These are phyloP conservation scores for Pteropus rufus DNA, from an alignment of 2,797 vertebrate genomes.

Conservation along the genomic window DNA sequence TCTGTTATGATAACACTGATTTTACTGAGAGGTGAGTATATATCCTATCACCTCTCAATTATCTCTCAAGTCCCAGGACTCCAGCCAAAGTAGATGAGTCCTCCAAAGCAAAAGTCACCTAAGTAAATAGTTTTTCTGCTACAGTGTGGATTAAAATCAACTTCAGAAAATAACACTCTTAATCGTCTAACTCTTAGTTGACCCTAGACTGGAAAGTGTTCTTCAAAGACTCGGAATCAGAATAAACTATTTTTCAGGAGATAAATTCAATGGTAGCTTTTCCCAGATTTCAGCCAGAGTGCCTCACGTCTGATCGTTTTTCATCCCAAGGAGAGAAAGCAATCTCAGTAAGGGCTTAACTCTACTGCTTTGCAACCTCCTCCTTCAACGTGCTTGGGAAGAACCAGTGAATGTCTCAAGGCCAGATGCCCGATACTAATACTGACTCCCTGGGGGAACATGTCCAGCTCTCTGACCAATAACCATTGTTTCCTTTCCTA, in stretches of 20 bases:
- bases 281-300: neutral
- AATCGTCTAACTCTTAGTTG: neutral
- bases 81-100: neutral
- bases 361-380: neutral
- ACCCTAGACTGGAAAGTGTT: neutral
- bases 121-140: constrained; percentile 1
- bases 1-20: neutral
- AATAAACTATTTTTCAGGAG: constrained; percentile 2
- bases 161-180: neutral
- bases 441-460: neutral
- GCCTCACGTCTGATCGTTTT: constrained; percentile 22
- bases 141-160: constrained; percentile 26
- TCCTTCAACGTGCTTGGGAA: neutral
- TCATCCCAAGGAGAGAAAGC: constrained; percentile 45
- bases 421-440: neutral
- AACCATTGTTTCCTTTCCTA: neutral
- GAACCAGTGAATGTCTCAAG: no score
- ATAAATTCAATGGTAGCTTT: constrained; percentile 26
- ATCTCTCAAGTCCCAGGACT: neutral
- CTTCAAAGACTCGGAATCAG: constrained; percentile 2
- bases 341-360: constrained; percentile 44
- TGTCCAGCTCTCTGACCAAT: neutral
- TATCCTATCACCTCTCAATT: neutral
- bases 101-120: neutral
- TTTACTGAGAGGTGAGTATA: neutral